phyloP scores from a whole-genome alignment of 64 coral and sea anemone genomes.

The Pocillopora damicornis region DNA sequence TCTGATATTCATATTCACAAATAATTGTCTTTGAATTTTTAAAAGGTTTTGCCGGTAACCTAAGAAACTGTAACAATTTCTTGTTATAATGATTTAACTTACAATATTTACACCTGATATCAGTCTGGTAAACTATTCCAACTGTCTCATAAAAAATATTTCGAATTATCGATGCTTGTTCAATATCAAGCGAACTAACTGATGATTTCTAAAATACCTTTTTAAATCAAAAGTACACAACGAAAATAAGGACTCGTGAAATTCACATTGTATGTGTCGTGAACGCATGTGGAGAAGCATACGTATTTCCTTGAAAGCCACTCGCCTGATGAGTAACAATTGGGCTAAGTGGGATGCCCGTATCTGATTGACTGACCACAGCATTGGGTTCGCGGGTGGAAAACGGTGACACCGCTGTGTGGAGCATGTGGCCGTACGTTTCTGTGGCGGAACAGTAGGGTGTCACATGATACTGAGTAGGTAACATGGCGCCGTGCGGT shows the following conservation, averaged over 20 bases:
- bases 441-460: constrained; percentile 77
- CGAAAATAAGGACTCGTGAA: not conserved
- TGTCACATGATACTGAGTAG: constrained; percentile 72
- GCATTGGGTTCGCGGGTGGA: constrained; percentile 38
- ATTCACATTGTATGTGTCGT: constrained; percentile 40
- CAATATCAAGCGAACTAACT: too few relatives aligned
- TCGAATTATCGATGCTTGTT: too few relatives aligned
- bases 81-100: too few relatives aligned
- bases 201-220: too few relatives aligned
- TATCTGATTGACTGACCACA: constrained; percentile 39
- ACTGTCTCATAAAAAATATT: too few relatives aligned
- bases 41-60: too few relatives aligned
- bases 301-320: constrained; percentile 43
- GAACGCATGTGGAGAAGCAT: constrained; percentile 31
- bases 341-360: constrained; percentile 15
- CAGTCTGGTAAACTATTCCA: too few relatives aligned
- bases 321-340: constrained; percentile 42
- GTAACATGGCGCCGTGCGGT: constrained; percentile 37
- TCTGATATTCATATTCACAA: too few relatives aligned
- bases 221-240: too few relatives aligned
- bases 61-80: too few relatives aligned
- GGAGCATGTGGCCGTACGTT: constrained; percentile 68
- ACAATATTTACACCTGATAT: too few relatives aligned
- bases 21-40: too few relatives aligned
- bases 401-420: constrained; percentile 50